These are phyloP conservation scores for Cavia aperea DNA, from an alignment of 2,113 vertebrate genomes.

Conservation along the genomic window DNA sequence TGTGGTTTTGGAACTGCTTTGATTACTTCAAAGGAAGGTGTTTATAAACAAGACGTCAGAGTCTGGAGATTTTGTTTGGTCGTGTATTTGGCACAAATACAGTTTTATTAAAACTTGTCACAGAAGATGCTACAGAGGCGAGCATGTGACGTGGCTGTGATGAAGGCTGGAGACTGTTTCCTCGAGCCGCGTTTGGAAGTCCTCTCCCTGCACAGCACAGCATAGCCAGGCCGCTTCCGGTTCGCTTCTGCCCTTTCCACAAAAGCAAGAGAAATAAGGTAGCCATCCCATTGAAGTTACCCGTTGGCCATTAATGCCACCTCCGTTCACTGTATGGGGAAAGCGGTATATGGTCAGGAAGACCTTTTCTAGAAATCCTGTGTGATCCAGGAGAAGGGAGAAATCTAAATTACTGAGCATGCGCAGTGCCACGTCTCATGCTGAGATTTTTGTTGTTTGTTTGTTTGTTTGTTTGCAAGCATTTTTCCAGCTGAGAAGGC, in stretches of 20 bases:
- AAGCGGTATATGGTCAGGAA: neutral
- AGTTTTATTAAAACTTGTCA: constrained; percentile 61
- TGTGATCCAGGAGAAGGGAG: neutral
- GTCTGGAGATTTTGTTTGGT: constrained; percentile 33
- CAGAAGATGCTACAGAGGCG: neutral
- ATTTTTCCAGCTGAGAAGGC: neutral
- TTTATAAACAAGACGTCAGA: constrained; percentile 56
- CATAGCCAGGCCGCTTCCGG: neutral
- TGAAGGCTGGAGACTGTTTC: neutral
- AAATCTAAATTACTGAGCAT: neutral
- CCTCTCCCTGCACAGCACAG: neutral
- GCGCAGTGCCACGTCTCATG: neutral
- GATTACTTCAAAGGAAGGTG: constrained; percentile 43
- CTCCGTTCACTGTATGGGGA: neutral
- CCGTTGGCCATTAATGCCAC: neutral
- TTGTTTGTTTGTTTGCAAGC: neutral
- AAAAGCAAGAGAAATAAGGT: neutral
- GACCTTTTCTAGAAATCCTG: neutral
- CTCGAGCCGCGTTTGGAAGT: neutral
- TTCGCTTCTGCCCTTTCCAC: neutral
- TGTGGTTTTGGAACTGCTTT: constrained; percentile 50
- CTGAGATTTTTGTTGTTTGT: neutral
- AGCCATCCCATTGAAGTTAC: neutral
- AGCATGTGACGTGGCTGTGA: neutral
- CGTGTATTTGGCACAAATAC: constrained; percentile 17